Evolutionary conservation across 2,113 vertebrate species (phyloP), one percentile per base, ranked within the genome.

Genomic region (Desmodus rotundus): DNA sequence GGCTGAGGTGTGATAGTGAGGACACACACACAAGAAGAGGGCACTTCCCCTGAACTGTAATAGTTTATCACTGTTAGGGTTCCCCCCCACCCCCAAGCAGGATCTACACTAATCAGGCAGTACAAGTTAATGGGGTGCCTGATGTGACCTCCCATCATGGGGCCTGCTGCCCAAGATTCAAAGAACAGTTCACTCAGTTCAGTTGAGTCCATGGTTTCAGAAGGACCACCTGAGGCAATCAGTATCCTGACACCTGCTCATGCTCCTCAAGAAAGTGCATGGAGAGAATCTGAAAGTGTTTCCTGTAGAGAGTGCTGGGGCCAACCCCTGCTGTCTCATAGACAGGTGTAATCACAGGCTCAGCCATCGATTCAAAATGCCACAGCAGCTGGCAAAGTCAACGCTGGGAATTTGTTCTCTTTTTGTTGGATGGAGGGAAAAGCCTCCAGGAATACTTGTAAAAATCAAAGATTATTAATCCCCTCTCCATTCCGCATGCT

Each of bases 391-490:
- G 80, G 20, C 20, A 87, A 96, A 68, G 11, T 61, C 81, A 84
- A 54, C 16, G 43, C 7, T 10, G 14, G 26, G 58, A 12, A 24
- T 14, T 80, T 54, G 52, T 26, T 92, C 36, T 92, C 24, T 54
- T 83, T 68, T 56, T 41, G 77, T 22, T 22, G 31, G 6, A 50
- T 68, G 54, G 24, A 84, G 26, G 1, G 1, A 38, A 77, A 92
- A 87, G 0, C 7, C 67, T 36, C 67, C 41, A 41, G 16, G 12
- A 77, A 68, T 6, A 84, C 41, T 87, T 94, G n/a, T 47, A 10
- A 84, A 92, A 90, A 84, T 50, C 11, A 54, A 78, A 45, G 31
- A 14, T 50, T 24, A 81, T 73, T 81, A 77, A 70, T 93, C 41
- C 15, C 16, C 17, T 83, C 28, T 73, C 22, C 38, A 72, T 72